A percentile compares a stretch with the other conserved stretches of the same genome.
Evolutionary conservation across 2,113 vertebrate genomes (phyloP).

Genomic region (Pangasianodon hypophthalmus): DNA sequence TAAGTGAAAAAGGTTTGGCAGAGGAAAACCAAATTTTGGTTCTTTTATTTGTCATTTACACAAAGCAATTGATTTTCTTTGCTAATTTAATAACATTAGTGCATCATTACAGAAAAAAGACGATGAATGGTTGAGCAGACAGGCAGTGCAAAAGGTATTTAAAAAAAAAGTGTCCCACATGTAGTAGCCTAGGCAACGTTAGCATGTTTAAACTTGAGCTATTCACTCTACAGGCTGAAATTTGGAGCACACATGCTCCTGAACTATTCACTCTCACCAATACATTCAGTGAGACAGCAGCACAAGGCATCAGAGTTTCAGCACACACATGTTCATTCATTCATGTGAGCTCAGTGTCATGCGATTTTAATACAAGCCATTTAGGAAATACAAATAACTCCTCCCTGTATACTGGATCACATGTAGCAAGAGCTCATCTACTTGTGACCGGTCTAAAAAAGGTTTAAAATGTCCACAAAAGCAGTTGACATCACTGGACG

Average conservation of each 20-base stretch:
- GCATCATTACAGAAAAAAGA: background rate
- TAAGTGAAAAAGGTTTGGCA: background rate
- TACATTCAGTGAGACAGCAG: constrained; percentile 57
- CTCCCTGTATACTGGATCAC: background rate
- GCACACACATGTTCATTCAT: background rate
- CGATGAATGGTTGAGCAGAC: background rate
- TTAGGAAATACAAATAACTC: background rate
- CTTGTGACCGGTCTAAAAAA: background rate
- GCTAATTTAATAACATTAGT: background rate
- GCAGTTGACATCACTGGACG: background rate
- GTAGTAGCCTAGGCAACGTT: background rate
- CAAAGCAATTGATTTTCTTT: background rate
- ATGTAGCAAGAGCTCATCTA: background rate
- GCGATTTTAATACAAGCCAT: background rate
- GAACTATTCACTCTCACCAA: background rate
- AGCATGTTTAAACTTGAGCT: background rate
- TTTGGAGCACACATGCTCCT: background rate
- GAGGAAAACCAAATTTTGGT: background rate
- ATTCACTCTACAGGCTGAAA: background rate
- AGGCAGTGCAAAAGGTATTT: background rate
- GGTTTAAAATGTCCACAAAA: background rate
- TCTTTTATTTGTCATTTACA: background rate
- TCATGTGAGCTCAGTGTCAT: background rate
- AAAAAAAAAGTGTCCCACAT: background rate
- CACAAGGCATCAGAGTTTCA: constrained; percentile 16